These are phyloP conservation scores for Pandemis cinnamomeana DNA, from an alignment of 2,888 invertebrate species.

Conservation along the genomic window DNA sequence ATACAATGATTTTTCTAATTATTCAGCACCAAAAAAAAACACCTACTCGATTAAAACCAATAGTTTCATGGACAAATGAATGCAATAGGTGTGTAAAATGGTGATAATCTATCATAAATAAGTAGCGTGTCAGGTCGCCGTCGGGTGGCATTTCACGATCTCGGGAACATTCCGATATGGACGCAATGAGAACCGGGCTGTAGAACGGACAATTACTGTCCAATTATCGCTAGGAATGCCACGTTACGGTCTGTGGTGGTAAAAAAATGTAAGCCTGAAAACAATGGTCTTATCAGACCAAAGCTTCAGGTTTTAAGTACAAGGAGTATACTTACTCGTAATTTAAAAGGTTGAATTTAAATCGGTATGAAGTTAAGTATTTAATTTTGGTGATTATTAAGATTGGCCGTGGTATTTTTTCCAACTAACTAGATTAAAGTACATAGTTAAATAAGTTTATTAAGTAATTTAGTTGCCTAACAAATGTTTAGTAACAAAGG, in stretches of 20 bases:
- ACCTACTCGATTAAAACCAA: not conserved
- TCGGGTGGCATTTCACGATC: constrained; percentile 69
- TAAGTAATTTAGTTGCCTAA: no score
- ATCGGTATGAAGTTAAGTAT: no score
- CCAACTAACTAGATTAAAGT: no score
- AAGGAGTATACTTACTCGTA: no score
- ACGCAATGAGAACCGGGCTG: constrained; percentile 50
- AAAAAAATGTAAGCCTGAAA: constrained; percentile 5
- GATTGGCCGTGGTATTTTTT: no score
- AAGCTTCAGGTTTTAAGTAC: not conserved
- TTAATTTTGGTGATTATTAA: no score
- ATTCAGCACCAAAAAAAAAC: no score
- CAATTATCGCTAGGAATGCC: constrained; percentile 54
- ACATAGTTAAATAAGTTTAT: no score
- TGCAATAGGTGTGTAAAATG: constrained; percentile 34
- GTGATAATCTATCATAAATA: constrained; percentile 49
- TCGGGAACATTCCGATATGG: constrained; percentile 59
- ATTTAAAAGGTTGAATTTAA: no score
- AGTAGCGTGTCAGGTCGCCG: constrained; percentile 46
- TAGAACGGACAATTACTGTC: constrained; percentile 55
- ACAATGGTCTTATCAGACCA: not conserved
- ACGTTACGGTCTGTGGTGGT: constrained; percentile 29
- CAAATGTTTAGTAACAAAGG: no score
- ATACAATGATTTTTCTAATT: no score
- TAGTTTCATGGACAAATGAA: constrained; percentile 12